Base-by-base conservation (phyloP, 2,113 vertebrate genomes). In the Tupaia chinensis region DNA sequence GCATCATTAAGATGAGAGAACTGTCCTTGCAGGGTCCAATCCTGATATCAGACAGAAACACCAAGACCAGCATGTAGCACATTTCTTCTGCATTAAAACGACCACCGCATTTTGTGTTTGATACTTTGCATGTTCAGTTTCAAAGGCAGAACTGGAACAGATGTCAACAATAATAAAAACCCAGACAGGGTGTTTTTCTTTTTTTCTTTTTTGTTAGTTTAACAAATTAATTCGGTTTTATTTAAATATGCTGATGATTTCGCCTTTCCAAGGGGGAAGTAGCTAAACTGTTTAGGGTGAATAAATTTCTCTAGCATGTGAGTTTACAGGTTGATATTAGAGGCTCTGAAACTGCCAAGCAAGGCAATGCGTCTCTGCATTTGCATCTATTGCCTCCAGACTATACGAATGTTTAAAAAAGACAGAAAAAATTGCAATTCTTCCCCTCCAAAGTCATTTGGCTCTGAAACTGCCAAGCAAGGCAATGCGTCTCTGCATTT, bases 81-180 rank as follows among this genome's bases (percentile, higher is more conserved):
- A 79, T n/a, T n/a, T 79, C 29, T 34, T 23, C 29, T 82, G 58
- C 61, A 32, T 89, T 81, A 93, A 69, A 89, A 53, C 44, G 73
- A 68, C 58, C 34, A 5, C 14, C 61, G 23, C 22, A 14, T 86
- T 82, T 69, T 88, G 23, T 65, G 60, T 85, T 68, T 85, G 81
- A 89, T 44, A 89, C 78, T 85, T 85, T 76, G 56, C n/a, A 76
- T 32, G 77, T 89, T 96, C 29, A 14, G 23, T 96, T 92, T 96
- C 73, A 84, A 87, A 88, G 78, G 73, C 61, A 74, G 72, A 95
- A 85, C 15, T 69, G 80, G 78, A 92, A 70, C 27, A 96, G 84
- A 94, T 92, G 90, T 66, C 80, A 70, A 85, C 15, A 63, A 87
- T 93, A 93, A 92, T 89, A 72, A 78, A 97, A 94, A 60, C 16